Percentiles rank a stretch among this genome's conserved stretches.
phyloP scores from a whole-genome alignment of 2,113 vertebrate species.

The Platichthys stellatus region DNA sequence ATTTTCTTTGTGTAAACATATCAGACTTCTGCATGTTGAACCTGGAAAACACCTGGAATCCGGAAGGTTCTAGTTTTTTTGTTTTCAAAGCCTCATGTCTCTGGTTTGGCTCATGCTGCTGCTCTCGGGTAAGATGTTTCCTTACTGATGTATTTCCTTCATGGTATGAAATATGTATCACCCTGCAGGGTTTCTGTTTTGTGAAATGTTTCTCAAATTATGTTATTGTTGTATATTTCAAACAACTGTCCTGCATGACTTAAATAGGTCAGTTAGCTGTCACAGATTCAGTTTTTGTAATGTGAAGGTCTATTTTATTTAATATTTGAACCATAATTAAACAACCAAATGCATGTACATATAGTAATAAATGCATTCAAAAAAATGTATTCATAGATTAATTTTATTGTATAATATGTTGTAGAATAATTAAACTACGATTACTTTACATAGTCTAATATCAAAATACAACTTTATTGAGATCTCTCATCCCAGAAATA shows the following conservation, averaged over 20 bases:
- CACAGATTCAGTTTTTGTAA: too few relatives aligned
- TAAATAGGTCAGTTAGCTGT: too few relatives aligned
- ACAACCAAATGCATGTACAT: background rate
- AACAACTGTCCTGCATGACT: too few relatives aligned
- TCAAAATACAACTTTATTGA: background rate
- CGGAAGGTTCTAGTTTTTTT: slow-evolving; percentile 1
- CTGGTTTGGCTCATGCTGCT: slow-evolving; percentile 67
- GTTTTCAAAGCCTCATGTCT: slow-evolving; percentile 53
- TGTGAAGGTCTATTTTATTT: too few relatives aligned
- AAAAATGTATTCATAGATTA: background rate
- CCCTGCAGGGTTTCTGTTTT: background rate
- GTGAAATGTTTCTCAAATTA: background rate
- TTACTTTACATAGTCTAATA: background rate
- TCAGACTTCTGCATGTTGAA: background rate
- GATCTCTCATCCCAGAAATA: background rate
- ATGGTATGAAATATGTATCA: background rate
- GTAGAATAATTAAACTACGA: too few relatives aligned
- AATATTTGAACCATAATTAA: too few relatives aligned
- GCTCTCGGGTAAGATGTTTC: slow-evolving; percentile 77
- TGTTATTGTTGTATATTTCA: background rate
- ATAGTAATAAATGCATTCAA: background rate
- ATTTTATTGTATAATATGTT: background rate
- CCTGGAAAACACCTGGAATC: slow-evolving; percentile 18
- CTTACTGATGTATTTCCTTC: background rate
- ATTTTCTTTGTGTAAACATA: slow-evolving; percentile 30